phyloP scores from a whole-genome alignment of 2,888 invertebrate genomes.

The Stictocephala bisonia region DNA sequence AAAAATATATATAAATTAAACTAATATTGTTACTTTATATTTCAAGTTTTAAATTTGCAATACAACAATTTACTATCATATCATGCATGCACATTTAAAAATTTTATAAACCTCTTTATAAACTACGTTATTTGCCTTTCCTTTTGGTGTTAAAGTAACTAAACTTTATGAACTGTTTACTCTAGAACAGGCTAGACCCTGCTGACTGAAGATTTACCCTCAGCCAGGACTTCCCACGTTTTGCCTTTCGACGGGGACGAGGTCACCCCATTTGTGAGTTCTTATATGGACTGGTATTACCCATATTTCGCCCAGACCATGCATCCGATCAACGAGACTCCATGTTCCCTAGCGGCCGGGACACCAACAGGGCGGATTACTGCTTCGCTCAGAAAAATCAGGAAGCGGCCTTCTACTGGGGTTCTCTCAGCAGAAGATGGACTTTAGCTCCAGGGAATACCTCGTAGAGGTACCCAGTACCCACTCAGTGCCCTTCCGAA shows the following conservation, averaged over 20 bases:
- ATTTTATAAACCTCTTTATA: too few relatives aligned
- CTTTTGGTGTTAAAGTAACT: too few relatives aligned
- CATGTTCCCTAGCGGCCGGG: constrained; percentile 46
- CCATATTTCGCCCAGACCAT: neutral
- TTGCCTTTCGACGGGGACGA: constrained; percentile 1
- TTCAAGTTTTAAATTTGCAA: too few relatives aligned
- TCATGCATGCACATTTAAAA: too few relatives aligned
- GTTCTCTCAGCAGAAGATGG: constrained; percentile 8
- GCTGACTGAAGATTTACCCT: too few relatives aligned
- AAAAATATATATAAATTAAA: too few relatives aligned
- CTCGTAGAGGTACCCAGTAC: constrained; percentile 43
- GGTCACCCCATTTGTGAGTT: neutral
- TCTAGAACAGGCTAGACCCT: too few relatives aligned
- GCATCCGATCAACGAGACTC: neutral
- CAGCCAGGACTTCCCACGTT: neutral
- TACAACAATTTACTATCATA: too few relatives aligned
- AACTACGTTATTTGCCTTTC: too few relatives aligned
- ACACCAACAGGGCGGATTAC: constrained; percentile 62
- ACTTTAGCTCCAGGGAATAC: constrained; percentile 46
- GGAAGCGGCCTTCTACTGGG: neutral
- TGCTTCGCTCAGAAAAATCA: constrained; percentile 46
- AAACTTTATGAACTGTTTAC: too few relatives aligned
- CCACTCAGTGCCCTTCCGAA: constrained; percentile 27
- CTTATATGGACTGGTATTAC: neutral
- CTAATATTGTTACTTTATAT: too few relatives aligned